Evolutionary conservation across 2,113 vertebrate genomes (phyloP), one percentile per base, ranked within the genome.

Genomic region (Colaptes auratus): DNA sequence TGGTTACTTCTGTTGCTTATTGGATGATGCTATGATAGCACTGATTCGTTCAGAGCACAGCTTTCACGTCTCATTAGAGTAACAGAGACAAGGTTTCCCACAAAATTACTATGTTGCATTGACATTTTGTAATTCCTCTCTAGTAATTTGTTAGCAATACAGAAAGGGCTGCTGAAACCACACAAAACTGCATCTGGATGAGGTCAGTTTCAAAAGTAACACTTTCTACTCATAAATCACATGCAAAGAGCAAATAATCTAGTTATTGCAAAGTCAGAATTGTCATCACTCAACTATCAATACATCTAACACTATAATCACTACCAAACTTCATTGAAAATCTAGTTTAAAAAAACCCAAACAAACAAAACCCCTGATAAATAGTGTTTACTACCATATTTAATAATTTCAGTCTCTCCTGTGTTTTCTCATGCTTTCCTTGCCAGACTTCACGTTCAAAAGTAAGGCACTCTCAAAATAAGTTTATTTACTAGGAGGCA

Each of bases 231-330:
- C 39, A 72, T 75, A 94, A 86, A 86, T 75, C 48, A 75, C 15
- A 50, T 63, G 27, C 9, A 95, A 94, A 80, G 52, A 69, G 27
- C 9, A 95, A 94, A 80, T 56, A 69, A 79, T 53, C 31, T 44
- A 65, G 44, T 77, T 93, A 75, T 39, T 86, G 46, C 35, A 77
- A 88, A 88, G 65, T 74, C 60, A 42, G 42, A 12, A 33, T 67
- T 72, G 80, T 64, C 80, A 82, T 58, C 61, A 78, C 61, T 86
- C 58, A 75, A 23, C 44, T 71, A 81, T 56, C 33, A 90, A 44
- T 81, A 75, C 23, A 78, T 15, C 4, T 48, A 74, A 53, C 28
- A 81, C n/a, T 3, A 13, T 31, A n/a, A 36, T 69, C 0, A 0
- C 52, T 46, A 89, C 27, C 18, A 58, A 71, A 59, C 44, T 71